Evolutionary conservation across 2,113 vertebrate species (phyloP), one percentile per base, ranked within the genome.

Genomic region (Platysteira castanea): DNA sequence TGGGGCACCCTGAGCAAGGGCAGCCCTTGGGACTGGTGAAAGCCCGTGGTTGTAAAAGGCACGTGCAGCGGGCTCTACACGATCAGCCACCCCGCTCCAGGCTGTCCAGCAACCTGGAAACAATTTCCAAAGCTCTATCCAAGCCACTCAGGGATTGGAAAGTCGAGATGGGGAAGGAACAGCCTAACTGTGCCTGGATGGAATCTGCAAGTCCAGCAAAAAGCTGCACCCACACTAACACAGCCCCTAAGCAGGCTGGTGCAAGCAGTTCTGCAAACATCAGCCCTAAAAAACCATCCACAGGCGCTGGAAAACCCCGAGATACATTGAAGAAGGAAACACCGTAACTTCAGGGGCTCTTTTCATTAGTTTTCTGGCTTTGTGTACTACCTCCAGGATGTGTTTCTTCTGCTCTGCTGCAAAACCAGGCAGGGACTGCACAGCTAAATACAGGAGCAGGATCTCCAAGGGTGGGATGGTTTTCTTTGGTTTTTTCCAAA

Each of bases 131-230:
- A 84, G 52, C 64, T 90, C 76, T 65, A 1, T 60, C 69, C 86
- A 69, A 88, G 57, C 33, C 41, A 4, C 77, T 49, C 1, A 0
- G 56, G 73, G 77, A 56, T 42, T 65, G 57, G 67, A 82, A 89
- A 81, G 69, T 30, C 0, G 2, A 79, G 49, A 67, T 57, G 81
- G 35, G 41, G 59, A 95, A 91, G 54, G 59, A 94, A 11, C 57
- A 81, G 49, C 52, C 54, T 10, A 3, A 15, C 11, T 20, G 35
- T 7, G 2, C 39, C 50, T 60, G 47, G 15, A 22, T 95, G 81
- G 82, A 96, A 95, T 85, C 87, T 83, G 89, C 89, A 80, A 95
- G 75, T 84, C 81, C 82, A 89, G 78, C 78, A 89, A 21, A 82
- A 95, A 60, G 24, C 39, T 70, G n/a, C 87, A 35, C 54, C 85